Evolutionary conservation across 2,888 invertebrate species (phyloP).

Genomic region (Ctenicera cuprea): DNA sequence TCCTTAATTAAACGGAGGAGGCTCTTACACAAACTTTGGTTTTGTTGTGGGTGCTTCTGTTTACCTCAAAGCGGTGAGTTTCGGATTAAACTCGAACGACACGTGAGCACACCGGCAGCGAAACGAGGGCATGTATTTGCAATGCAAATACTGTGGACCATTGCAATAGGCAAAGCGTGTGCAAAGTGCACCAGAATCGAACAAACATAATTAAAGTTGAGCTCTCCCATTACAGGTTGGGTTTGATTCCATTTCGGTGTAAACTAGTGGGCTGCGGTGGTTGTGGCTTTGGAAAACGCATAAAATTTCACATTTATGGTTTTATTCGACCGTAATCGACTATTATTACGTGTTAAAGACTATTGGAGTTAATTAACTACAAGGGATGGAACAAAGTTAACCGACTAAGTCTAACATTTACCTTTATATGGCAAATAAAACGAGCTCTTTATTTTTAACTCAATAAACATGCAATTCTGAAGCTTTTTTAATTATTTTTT

Average conservation of each 20-base stretch:
- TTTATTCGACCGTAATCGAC: constrained; percentile 20
- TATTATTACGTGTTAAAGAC: constrained; percentile 13
- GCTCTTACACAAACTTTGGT: constrained; percentile 28
- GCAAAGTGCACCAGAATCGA: constrained; percentile 42
- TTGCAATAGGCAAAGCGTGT: constrained; percentile 36
- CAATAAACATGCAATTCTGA: too few species aligned
- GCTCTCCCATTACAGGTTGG: background rate
- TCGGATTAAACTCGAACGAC: constrained; percentile 44
- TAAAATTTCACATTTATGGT: constrained; percentile 28
- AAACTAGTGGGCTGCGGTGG: background rate
- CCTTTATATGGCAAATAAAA: too few species aligned
- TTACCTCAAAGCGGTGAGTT: background rate
- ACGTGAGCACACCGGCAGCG: constrained; percentile 29
- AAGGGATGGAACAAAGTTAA: background rate
- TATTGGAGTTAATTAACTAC: background rate
- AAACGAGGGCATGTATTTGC: constrained; percentile 43
- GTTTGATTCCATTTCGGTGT: constrained; percentile 5
- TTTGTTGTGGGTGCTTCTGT: constrained; percentile 24
- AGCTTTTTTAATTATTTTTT: too few species aligned
- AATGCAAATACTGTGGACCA: constrained; percentile 42
- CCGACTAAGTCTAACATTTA: too few species aligned
- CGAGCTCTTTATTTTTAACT: too few species aligned
- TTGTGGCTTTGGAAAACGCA: constrained; percentile 11
- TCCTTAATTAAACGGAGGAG: constrained; percentile 35
- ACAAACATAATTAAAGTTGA: constrained; percentile 33